Conservation (phyloP, 2,797 vertebrate genomes). For the Ctenochaetus hawaiiensis region DNA sequence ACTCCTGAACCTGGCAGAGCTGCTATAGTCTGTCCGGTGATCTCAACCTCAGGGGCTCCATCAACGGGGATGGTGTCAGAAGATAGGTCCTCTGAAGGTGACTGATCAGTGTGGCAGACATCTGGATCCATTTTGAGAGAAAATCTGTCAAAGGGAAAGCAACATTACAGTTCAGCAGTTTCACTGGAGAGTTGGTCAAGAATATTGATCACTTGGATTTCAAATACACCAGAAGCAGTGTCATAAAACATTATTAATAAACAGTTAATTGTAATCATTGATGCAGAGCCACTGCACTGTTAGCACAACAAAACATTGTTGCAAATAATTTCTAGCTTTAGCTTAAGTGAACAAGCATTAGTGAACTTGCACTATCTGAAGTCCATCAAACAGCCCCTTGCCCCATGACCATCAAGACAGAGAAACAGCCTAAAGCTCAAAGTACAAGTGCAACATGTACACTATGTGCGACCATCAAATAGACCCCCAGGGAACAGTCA, state of each 20-base stretch:
- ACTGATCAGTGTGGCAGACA: slow-evolving; percentile 32
- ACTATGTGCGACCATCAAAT: not conserved
- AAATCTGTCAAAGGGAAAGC: slow-evolving; percentile 35
- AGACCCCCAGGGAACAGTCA: not conserved
- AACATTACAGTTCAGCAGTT: slow-evolving; percentile 3
- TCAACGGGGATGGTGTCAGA: not conserved
- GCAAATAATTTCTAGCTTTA: not conserved
- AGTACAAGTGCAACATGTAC: slow-evolving; percentile 44
- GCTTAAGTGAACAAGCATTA: not conserved
- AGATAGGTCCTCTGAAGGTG: slow-evolving; percentile 5
- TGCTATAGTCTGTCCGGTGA: not conserved
- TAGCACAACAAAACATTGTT: not conserved
- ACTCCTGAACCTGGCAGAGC: slow-evolving; percentile 38
- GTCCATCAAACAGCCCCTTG: not conserved
- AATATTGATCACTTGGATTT: not conserved
- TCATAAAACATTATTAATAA: not conserved
- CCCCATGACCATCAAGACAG: slow-evolving; percentile 36
- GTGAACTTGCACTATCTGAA: not conserved
- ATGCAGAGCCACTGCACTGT: not conserved
- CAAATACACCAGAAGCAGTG: not conserved
- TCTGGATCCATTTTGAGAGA: slow-evolving; percentile 68
- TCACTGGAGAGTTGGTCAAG: not conserved
- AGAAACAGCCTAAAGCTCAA: slow-evolving; percentile 40
- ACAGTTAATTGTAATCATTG: not conserved
- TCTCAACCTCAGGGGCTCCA: not conserved